A percentile compares a stretch with the other conserved stretches of the same genome.
Evolutionary conservation across 2,113 vertebrate species (phyloP).

Genomic region (Pterocles orientalis): DNA sequence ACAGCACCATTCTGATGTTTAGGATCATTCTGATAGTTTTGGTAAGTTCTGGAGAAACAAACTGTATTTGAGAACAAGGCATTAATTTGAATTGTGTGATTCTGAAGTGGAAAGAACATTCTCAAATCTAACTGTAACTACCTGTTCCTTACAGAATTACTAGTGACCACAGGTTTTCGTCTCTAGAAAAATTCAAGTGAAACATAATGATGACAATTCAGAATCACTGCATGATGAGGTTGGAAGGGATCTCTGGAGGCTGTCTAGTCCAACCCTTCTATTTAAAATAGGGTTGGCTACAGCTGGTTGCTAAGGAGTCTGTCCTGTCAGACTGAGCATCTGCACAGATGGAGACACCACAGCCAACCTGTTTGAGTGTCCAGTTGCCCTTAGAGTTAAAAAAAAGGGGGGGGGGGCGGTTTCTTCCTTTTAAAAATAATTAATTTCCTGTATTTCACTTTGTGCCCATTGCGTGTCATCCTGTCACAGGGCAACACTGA

Average conservation of each 20-base stretch:
- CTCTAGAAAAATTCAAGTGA: background rate
- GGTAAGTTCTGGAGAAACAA: background rate
- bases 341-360: background rate
- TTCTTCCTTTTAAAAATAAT: background rate
- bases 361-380: background rate
- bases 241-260: background rate
- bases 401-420: background rate
- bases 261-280: background rate
- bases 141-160: background rate
- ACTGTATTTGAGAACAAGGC: background rate
- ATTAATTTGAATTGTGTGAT: background rate
- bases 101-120: background rate
- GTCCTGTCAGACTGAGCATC: background rate
- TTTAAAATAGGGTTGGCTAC: background rate
- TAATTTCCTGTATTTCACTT: background rate
- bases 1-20: background rate
- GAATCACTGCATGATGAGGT: background rate
- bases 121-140: background rate
- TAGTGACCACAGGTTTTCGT: background rate
- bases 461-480: too few relatives aligned
- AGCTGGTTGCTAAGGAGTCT: background rate
- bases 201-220: background rate
- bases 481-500: too few relatives aligned
- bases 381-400: fast-evolving
- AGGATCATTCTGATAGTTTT: background rate